Evolutionary conservation across 1,140 invertebrate species (phyloP).

Genomic region (Saccostrea glomerata): DNA sequence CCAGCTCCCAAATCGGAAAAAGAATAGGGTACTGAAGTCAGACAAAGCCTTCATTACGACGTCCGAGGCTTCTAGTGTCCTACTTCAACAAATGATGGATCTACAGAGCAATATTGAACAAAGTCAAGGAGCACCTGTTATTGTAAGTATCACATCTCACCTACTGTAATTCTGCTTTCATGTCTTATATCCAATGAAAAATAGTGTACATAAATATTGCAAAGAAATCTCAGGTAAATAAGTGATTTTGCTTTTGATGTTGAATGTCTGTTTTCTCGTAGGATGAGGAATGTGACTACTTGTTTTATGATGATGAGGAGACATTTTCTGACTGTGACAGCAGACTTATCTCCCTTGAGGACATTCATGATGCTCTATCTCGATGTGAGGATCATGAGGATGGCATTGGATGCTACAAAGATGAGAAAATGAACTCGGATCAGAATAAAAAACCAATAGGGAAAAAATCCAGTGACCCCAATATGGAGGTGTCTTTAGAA

Average conservation of each 20-base stretch:
- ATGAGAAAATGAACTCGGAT: neutral
- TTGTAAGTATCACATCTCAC: neutral
- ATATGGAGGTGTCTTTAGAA: neutral
- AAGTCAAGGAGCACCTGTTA: neutral
- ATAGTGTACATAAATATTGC: neutral
- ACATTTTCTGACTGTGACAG: neutral
- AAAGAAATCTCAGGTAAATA: neutral
- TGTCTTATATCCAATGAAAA: no score
- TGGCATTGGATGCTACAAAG: neutral
- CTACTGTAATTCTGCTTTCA: neutral
- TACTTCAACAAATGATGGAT: constrained; percentile 54
- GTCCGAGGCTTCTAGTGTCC: constrained; percentile 41
- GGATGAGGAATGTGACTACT: constrained; percentile 67
- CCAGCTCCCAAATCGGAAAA: constrained; percentile 52
- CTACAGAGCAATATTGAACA: constrained; percentile 49
- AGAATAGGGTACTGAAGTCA: constrained; percentile 51
- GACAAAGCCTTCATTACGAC: constrained; percentile 55
- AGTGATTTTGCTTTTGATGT: neutral
- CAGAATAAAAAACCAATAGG: constrained; percentile 13
- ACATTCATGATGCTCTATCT: neutral
- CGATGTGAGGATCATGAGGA: neutral
- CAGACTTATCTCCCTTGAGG: neutral
- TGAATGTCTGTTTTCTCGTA: constrained; percentile 38
- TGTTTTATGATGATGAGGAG: constrained; percentile 50
- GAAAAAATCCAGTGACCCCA: neutral